Evolutionary conservation across 2,888 invertebrate species (phyloP).

Genomic region (Linnaemya vulpina): DNA sequence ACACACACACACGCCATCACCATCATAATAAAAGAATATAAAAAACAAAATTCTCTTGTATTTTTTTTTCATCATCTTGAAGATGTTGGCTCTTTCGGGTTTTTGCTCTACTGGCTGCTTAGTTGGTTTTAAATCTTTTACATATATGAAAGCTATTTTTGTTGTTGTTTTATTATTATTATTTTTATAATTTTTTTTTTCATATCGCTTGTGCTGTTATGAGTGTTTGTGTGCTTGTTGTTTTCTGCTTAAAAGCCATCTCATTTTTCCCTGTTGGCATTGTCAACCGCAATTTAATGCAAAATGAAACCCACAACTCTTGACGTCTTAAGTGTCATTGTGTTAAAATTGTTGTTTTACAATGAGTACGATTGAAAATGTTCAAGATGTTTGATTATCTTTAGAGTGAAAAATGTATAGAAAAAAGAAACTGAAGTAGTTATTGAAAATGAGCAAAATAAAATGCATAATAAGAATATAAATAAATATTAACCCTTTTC

Average conservation of each 20-base stretch:
- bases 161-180: constrained; percentile 30
- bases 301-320: constrained; percentile 66
- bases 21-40: too few species aligned
- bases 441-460: constrained; percentile 59
- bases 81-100: constrained; percentile 32
- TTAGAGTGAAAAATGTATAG: constrained; percentile 55
- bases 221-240: background rate
- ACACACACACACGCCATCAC: constrained; percentile 44
- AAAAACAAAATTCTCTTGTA: background rate
- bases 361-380: constrained; percentile 80
- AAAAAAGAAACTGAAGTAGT: constrained; percentile 45
- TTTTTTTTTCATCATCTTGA: constrained; percentile 18
- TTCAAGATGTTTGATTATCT: constrained; percentile 73
- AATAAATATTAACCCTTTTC: constrained; percentile 50
- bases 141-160: constrained; percentile 37
- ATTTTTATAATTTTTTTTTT: constrained; percentile 3
- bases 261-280: constrained; percentile 60
- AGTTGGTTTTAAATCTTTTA: constrained; percentile 54
- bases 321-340: constrained; percentile 79
- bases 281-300: constrained; percentile 64
- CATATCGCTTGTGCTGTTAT: constrained; percentile 3
- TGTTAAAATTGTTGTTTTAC: constrained; percentile 81
- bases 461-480: constrained; percentile 51
- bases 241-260: constrained; percentile 58
- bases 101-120: constrained; percentile 59